phyloP scores from a whole-genome alignment of 2,888 invertebrate species.

The Drosophila infuscata region DNA sequence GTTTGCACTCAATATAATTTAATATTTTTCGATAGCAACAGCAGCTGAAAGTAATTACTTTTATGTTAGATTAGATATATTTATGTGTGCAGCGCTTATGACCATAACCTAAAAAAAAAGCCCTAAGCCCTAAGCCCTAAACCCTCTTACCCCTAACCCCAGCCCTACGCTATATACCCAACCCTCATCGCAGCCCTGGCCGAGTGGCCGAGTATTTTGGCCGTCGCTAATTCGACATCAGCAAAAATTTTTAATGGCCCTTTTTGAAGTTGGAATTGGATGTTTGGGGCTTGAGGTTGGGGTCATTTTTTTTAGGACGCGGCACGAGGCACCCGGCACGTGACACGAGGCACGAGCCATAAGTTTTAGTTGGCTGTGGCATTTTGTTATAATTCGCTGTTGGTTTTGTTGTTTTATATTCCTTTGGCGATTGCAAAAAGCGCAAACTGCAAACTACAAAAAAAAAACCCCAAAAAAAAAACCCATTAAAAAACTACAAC shows the following conservation, averaged over 20 bases:
- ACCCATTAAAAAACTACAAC: background rate
- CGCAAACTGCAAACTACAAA: constrained; percentile 62
- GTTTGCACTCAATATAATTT: constrained; percentile 78
- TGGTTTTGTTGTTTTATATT: constrained; percentile 39
- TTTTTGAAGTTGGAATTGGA: constrained; percentile 12
- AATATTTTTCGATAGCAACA: constrained; percentile 79
- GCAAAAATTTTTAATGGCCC: constrained; percentile 67
- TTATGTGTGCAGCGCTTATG: constrained; percentile 64
- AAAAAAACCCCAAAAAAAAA: constrained; percentile 20
- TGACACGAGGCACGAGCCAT: constrained; percentile 34
- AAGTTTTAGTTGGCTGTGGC: constrained; percentile 51
- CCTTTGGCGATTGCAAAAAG: constrained; percentile 63
- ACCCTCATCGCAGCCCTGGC: background rate
- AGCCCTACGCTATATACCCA: background rate
- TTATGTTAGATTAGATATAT: constrained; percentile 78
- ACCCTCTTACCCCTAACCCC: background rate
- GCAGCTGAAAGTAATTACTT: constrained; percentile 80
- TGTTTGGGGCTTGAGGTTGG: background rate
- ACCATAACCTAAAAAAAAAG: constrained; percentile 27
- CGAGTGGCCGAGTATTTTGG: background rate
- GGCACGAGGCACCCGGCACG: constrained; percentile 4
- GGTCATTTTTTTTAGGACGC: background rate
- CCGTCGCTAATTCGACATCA: constrained; percentile 70
- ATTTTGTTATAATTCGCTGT: constrained; percentile 31
- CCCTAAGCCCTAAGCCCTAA: background rate